A percentile compares a stretch with the other conserved stretches of the same genome.
Conservation (phyloP, 2,113 vertebrate genomes). For the Pomatorhinus ruficollis region DNA sequence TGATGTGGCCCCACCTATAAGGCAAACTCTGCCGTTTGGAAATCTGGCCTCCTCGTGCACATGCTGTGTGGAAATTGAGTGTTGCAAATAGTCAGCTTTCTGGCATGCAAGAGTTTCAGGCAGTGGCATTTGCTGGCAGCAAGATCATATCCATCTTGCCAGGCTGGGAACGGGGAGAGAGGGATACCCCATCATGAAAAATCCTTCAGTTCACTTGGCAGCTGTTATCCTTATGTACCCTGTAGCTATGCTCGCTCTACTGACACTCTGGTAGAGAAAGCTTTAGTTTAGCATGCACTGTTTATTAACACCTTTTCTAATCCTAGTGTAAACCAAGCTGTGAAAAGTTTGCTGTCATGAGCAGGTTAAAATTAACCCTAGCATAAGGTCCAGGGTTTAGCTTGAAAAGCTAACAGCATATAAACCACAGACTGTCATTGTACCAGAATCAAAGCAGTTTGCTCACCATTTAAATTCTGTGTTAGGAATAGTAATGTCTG, state of each 20-base stretch:
- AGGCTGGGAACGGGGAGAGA: neutral
- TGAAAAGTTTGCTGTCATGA: neutral
- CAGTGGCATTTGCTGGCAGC: neutral
- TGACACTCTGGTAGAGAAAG: neutral
- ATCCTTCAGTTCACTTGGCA: neutral
- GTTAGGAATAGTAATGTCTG: neutral
- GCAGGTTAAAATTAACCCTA: slow-evolving; percentile 30
- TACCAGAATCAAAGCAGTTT: neutral
- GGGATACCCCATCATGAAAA: neutral
- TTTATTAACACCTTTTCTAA: slow-evolving; percentile 40
- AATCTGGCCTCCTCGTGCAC: neutral
- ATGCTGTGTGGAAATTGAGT: neutral
- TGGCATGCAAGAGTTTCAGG: neutral
- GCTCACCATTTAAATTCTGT: neutral
- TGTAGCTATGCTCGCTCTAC: neutral
- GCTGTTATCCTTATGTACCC: neutral
- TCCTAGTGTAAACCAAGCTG: neutral
- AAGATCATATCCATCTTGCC: neutral
- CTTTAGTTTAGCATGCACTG: neutral
- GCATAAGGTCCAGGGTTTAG: neutral
- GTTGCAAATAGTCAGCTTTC: neutral
- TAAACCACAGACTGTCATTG: neutral
- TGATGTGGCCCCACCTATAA: neutral
- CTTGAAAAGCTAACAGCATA: neutral
- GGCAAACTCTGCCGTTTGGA: neutral